Percentiles rank a stretch among this genome's conserved stretches.
phyloP scores from a whole-genome alignment of 2,888 invertebrate genomes.

The Drosophila diplacantha region DNA sequence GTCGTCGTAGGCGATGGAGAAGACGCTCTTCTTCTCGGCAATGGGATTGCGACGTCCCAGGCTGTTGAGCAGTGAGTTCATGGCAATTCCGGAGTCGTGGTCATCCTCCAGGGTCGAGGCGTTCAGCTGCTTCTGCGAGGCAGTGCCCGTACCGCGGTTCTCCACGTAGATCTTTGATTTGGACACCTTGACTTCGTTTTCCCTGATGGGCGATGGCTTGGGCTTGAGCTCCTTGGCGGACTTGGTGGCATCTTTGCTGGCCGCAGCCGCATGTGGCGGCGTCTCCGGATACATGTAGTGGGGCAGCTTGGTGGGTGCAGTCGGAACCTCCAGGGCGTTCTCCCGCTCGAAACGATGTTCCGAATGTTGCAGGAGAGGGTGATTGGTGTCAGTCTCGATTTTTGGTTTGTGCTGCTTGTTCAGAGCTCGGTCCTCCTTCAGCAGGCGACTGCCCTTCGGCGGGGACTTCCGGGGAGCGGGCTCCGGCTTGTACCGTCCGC shows the following conservation, averaged over 20 bases:
- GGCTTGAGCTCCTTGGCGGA: constrained; percentile 53
- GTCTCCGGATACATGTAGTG: constrained; percentile 81
- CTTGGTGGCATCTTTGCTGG: constrained; percentile 50
- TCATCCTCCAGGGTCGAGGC: constrained; percentile 83
- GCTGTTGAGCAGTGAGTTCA: constrained; percentile 81
- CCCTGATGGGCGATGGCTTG: constrained; percentile 77
- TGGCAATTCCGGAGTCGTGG: constrained; percentile 87
- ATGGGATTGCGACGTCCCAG: constrained; percentile 83
- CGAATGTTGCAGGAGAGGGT: constrained; percentile 87
- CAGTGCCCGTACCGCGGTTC: constrained; percentile 32
- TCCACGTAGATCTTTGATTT: constrained; percentile 68
- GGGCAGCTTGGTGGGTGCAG: constrained; percentile 81
- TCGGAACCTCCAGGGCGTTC: constrained; percentile 73
- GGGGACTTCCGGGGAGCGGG: constrained; percentile 78
- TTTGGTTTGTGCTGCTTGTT: constrained; percentile 79
- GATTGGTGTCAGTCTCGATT: constrained; percentile 80
- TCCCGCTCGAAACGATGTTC: constrained; percentile 86
- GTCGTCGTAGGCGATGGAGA: constrained; percentile 94
- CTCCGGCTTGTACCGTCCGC: constrained; percentile 76
- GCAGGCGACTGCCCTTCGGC: constrained; percentile 72
- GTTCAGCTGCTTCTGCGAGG: constrained; percentile 79
- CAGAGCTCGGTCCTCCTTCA: constrained; percentile 79
- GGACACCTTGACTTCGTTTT: constrained; percentile 76
- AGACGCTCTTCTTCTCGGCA: constrained; percentile 93
- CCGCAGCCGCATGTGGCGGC: constrained; percentile 77